These are phyloP conservation scores for Lobophora halterata DNA, from an alignment of 2,888 invertebrate species.

Conservation along the genomic window DNA sequence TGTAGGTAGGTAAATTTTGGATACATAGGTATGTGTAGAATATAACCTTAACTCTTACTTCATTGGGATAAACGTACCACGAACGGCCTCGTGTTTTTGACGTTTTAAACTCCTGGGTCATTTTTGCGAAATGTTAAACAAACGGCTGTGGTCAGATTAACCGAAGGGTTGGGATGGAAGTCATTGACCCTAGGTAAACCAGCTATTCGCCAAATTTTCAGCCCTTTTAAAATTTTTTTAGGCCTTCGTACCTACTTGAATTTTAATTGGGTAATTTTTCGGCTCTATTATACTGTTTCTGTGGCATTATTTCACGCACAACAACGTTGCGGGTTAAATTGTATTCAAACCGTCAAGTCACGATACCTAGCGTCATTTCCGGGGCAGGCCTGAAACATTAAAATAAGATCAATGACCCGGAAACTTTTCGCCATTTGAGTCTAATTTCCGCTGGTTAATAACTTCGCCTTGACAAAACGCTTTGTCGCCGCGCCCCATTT, in stretches of 20 bases:
- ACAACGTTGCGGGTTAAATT: conserved; percentile 3
- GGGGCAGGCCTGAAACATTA: conserved; percentile 31
- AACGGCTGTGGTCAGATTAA: background rate
- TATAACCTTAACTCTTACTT: too few relatives aligned
- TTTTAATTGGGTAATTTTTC: background rate
- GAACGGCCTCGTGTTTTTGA: conserved; percentile 10
- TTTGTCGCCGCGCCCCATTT: conserved; percentile 48
- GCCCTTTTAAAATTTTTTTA: background rate
- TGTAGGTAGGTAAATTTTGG: too few relatives aligned
- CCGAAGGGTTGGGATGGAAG: background rate
- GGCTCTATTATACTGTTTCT: background rate
- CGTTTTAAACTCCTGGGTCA: conserved; percentile 1
- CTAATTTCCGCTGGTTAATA: conserved; percentile 56
- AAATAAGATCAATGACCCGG: conserved; percentile 46
- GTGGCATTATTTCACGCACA: conserved; percentile 1
- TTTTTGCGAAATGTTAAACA: background rate
- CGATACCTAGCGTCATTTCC: conserved; percentile 31
- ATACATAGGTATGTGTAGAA: too few relatives aligned
- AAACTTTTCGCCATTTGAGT: conserved; percentile 45
- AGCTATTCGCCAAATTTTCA: too few relatives aligned
- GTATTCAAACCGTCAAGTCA: conserved; percentile 15
- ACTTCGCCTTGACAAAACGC: conserved; percentile 52
- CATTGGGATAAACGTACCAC: too few relatives aligned
- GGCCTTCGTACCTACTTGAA: background rate
- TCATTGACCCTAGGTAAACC: too few relatives aligned